Conservation (phyloP, 2,113 vertebrate species). For the Varanus komodoensis region DNA sequence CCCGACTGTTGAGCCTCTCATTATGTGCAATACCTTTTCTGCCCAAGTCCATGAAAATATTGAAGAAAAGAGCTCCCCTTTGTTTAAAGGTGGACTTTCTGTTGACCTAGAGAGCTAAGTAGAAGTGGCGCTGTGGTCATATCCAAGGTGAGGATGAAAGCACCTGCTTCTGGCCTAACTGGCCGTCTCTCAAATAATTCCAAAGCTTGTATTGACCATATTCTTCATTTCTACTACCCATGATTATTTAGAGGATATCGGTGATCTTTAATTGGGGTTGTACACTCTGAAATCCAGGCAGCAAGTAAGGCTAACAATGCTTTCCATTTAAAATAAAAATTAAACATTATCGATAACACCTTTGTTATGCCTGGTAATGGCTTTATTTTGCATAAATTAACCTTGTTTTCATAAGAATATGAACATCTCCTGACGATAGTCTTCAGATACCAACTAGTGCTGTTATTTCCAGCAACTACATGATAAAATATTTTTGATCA, state of each 20-base stretch:
- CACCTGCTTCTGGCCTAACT: too few relatives aligned
- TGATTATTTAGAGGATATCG: too few relatives aligned
- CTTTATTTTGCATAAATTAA: neutral
- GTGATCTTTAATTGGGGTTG: neutral
- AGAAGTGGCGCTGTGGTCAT: too few relatives aligned
- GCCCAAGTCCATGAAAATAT: neutral
- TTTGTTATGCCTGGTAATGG: neutral
- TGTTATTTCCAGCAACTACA: neutral
- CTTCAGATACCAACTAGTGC: neutral
- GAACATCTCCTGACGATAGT: conserved; percentile 11
- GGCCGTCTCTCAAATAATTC: neutral
- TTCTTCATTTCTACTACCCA: too few relatives aligned
- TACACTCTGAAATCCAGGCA: conserved; percentile 17
- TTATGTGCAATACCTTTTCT: too few relatives aligned
- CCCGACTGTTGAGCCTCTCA: too few relatives aligned
- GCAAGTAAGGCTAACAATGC: neutral
- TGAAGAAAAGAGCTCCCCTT: neutral
- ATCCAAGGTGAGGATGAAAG: too few relatives aligned
- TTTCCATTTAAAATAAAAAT: neutral
- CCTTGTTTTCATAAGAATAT: conserved; percentile 4
- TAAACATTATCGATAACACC: accelerated
- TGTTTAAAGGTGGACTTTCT: neutral
- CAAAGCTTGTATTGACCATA: neutral
- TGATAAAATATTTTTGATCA: neutral
- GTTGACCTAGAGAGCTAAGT: neutral